Evolutionary conservation across 2,797 vertebrate species (phyloP).

Genomic region (Darevskia mixta): DNA sequence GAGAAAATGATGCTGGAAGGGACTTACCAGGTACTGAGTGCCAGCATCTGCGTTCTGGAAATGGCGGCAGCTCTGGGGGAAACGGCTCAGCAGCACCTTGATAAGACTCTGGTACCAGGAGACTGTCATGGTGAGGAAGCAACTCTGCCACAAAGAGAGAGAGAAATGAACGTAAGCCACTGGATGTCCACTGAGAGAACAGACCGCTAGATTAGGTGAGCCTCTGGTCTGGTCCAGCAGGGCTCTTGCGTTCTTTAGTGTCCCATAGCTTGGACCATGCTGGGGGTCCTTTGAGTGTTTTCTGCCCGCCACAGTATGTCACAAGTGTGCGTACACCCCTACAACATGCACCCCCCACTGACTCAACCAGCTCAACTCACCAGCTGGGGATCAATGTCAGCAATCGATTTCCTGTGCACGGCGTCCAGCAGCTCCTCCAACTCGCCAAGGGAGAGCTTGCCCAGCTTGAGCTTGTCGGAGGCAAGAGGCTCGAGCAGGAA

Average conservation of each 20-base stretch:
- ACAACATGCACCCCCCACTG: background rate
- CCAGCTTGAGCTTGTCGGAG: constrained; percentile 92
- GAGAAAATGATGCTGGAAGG: rapidly evolving
- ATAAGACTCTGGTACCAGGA: constrained; percentile 98
- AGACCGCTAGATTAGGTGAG: too few species aligned
- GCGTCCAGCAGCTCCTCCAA: constrained; percentile 95
- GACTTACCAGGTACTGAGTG: constrained; percentile 94
- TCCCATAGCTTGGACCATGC: background rate
- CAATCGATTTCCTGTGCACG: constrained; percentile 92
- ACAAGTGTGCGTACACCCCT: background rate
- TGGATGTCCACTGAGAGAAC: background rate
- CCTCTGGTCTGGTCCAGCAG: background rate
- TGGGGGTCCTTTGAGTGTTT: background rate
- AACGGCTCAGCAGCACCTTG: constrained; percentile 93
- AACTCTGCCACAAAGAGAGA: constrained; percentile 82
- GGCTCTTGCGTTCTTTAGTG: background rate
- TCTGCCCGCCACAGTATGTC: background rate
- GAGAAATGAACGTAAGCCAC: background rate
- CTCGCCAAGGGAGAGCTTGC: constrained; percentile 90
- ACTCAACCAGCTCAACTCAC: constrained; percentile 75
- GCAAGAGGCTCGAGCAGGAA: constrained; percentile 94
- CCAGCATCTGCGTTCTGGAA: constrained; percentile 90
- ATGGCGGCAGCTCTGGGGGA: constrained; percentile 97
- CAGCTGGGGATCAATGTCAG: constrained; percentile 95
- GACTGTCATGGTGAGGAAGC: constrained; percentile 96